phyloP scores from a whole-genome alignment of 2,888 invertebrate genomes.

The Meghimatium bilineatum region DNA sequence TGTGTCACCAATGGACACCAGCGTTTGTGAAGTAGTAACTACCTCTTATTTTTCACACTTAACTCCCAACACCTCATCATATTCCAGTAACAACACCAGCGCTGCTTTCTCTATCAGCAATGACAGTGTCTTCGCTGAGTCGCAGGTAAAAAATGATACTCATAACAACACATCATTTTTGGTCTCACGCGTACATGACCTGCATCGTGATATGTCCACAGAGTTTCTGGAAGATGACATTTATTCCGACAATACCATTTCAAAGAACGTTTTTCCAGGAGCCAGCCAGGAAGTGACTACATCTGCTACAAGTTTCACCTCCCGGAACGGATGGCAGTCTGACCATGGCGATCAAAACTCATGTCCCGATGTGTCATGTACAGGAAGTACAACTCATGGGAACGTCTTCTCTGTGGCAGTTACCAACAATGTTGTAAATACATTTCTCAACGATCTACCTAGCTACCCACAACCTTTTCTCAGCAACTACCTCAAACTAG shows the following conservation, averaged over 20 bases:
- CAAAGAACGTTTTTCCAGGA: neutral
- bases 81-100: neutral
- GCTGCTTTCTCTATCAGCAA: slow-evolving; percentile 16
- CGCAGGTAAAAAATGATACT: neutral
- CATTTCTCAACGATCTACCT: neutral
- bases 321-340: neutral
- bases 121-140: neutral
- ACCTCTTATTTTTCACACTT: neutral
- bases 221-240: neutral
- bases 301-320: neutral
- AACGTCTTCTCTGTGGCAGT: neutral
- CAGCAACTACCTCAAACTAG: neutral
- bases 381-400: neutral
- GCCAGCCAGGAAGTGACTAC: neutral
- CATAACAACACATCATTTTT: neutral
- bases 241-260: neutral
- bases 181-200: neutral
- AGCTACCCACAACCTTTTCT: neutral
- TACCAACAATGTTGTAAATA: neutral
- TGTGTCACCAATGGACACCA: neutral
- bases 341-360: neutral
- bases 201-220: neutral
- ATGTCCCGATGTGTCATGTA: no score
- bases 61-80: neutral
- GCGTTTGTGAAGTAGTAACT: neutral